Evolutionary conservation across 2,888 invertebrate genomes (phyloP).

Genomic region (Lissocephala sabroskyi): DNA sequence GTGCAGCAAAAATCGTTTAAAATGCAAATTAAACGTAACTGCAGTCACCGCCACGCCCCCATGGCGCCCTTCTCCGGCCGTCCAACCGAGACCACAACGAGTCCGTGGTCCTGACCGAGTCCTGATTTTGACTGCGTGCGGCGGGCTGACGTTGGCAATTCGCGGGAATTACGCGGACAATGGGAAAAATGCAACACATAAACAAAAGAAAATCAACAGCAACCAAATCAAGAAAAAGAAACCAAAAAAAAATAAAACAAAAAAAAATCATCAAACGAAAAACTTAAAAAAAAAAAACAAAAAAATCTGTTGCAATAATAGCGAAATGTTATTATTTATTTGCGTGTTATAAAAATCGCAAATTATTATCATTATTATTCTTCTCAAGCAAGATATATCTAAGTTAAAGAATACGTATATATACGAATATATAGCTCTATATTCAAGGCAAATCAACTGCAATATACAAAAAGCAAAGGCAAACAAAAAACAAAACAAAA

Average conservation of each 20-base stretch:
- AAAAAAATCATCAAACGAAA: constrained; percentile 10
- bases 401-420: constrained; percentile 27
- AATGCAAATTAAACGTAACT: constrained; percentile 57
- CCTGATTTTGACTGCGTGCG: no score
- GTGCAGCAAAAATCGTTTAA: constrained; percentile 64
- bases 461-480: no score
- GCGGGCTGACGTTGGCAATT: constrained; percentile 20
- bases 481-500: neutral
- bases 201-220: constrained; percentile 20
- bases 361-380: constrained; percentile 38
- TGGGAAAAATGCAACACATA: constrained; percentile 13
- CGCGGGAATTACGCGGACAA: no score
- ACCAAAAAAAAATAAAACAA: constrained; percentile 18
- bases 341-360: constrained; percentile 47
- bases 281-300: constrained; percentile 16
- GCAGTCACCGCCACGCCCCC: no score
- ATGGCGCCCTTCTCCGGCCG: no score
- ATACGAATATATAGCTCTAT: constrained; percentile 19
- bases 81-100: no score
- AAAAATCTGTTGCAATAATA: constrained; percentile 54
- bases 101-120: no score
- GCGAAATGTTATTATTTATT: constrained; percentile 63
- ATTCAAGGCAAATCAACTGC: constrained; percentile 9
- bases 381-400: constrained; percentile 34
- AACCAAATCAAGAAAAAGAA: constrained; percentile 41